Evolutionary conservation across 2,888 invertebrate genomes (phyloP), one percentile per base, ranked within the genome.

Genomic region (Cerastis rubricosa): DNA sequence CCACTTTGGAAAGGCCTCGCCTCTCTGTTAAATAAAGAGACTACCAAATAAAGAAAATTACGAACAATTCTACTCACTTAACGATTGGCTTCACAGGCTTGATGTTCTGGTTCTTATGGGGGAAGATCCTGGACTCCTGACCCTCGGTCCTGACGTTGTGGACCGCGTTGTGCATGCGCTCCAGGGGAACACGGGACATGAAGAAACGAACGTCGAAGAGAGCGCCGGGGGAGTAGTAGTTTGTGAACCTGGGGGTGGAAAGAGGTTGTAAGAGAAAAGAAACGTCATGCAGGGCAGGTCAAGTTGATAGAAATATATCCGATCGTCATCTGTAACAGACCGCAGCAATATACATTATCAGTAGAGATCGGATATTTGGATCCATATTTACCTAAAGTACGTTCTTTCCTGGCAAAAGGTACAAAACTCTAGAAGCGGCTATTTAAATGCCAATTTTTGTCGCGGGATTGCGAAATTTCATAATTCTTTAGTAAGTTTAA

Each of bases 101-200:
- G 0, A 67, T 51, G 0, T 81, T 86, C 9, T 29, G 76, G 29
- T 83, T 81, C 17, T 85, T 79, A 43, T 74, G 65, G 0, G 95
- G 95, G 81, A 95, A 95, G 17, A 93, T 84, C n/a, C 90, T 86
- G 25, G 77, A 11, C 22, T 86, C 79, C 8, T 96, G 93, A 0
- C 93, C 89, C 1, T 88, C 91, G 2, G 73, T 61, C 77, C 92
- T 94, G 86, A 94, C 91, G 29, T 90, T 64, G 65, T 92, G 90
- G 0, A 97, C 91, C 0, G 95, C 97, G 0, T 81, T 76, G 88
- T 97, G 97, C 95, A 94, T 95, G 22, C 97, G 93, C 89, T 97
- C 97, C 25, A 92, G 85, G 1, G 94, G 89, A 63, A 97, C 82
- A 11, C 97, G 94, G 2, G 94, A 94, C 87, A 96, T 88, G 73